Base-by-base conservation (phyloP, 1,140 invertebrate genomes). In the Papilio helenus region DNA sequence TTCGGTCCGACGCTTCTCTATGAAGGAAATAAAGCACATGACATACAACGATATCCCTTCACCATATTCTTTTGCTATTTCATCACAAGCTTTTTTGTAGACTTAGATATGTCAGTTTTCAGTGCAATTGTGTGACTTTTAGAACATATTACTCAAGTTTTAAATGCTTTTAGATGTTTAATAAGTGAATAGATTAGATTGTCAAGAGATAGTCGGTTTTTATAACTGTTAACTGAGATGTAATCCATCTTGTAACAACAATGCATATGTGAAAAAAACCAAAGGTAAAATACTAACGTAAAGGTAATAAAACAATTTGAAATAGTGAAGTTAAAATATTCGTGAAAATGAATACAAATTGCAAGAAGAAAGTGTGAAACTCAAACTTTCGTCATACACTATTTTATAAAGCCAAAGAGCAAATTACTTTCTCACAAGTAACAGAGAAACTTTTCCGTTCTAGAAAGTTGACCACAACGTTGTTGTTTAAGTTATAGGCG, bases 401-500 rank as follows among this genome's bases (percentile, higher is more conserved):
- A 44, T 20, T 68, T 68, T 72, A 72, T 72, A 44, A 72, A 44
- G 71, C 39, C 71, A 72, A 72, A 72, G 71, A 72, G 71, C 71
- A 72, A 72, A 72, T 72, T 72, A 72, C 71, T 72, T 72, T 72
- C n/a, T 72, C 44, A 72, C 34, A 44, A 72, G 71, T 44, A 42
- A 72, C 71, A 44, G 34, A 18, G 71, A 72, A 72, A 72, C 34
- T 72, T 72, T 72, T 20, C 71, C 71, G 71, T 72, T 72, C 18
- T 26, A 29, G 61, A 23, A 44, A 72, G 71, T 44, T 72, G 71
- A 72, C 39, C 71, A 44, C 39, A 44, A 44, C 20, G 39, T 20
- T 39, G 34, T 12, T 10, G 71, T 44, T 16, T n/a, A 44, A 72
- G 71, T n/a, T 44, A 72, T 44, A 72, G 42, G 71, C 71, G 71